A percentile compares a stretch with the other conserved stretches of the same genome.
These are phyloP conservation scores for Salvelinus namaycush DNA, from an alignment of 2,113 vertebrate species.

Conservation along the genomic window DNA sequence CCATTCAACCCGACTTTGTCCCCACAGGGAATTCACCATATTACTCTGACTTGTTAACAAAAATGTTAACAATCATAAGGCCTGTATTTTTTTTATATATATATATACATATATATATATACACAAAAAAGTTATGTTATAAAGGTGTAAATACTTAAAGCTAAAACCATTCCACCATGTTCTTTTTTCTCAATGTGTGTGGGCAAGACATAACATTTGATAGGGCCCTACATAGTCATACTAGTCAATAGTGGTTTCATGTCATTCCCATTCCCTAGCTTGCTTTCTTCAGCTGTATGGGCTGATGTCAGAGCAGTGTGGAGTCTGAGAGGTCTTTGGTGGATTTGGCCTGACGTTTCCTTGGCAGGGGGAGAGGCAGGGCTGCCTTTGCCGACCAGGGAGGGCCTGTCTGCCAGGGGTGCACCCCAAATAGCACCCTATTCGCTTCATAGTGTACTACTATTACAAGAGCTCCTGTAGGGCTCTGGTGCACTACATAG, in stretches of 20 bases:
- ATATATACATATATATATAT: no score
- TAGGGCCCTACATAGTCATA: no score
- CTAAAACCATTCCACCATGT: no score
- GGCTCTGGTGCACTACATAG: no score
- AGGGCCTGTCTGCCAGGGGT: conserved; percentile 19
- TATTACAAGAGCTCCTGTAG: conserved; percentile 7
- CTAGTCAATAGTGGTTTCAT: neutral
- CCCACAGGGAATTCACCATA: no score
- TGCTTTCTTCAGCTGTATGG: neutral
- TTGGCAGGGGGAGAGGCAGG: conserved; percentile 55
- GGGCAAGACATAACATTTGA: no score
- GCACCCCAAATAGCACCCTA: no score
- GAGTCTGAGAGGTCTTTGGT: neutral
- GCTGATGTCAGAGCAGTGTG: no score
- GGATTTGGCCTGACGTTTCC: conserved; percentile 44
- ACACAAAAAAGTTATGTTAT: no score
- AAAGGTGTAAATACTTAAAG: no score
- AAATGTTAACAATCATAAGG: neutral
- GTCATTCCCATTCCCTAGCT: neutral
- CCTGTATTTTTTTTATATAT: no score
- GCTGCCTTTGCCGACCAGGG: conserved; percentile 27
- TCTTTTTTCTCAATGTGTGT: no score
- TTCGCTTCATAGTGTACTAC: neutral
- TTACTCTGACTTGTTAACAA: neutral
- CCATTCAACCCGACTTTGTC: neutral